Evolutionary conservation across 2,888 invertebrate species (phyloP).

Genomic region (Myopa testacea): DNA sequence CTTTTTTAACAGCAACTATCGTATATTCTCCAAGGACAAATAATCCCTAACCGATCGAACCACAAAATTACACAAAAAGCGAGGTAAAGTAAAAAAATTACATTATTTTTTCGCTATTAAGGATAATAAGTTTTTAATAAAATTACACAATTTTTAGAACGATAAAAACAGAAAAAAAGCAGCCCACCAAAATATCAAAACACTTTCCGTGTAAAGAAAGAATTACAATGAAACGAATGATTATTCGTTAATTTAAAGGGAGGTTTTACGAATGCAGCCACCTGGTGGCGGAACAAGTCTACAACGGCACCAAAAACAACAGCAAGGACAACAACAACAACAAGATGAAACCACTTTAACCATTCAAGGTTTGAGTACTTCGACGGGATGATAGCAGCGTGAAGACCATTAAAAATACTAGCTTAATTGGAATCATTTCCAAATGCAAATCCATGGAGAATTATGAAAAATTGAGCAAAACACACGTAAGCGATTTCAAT

Average conservation of each 20-base stretch:
- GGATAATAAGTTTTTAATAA: neutral
- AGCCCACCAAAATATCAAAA: neutral
- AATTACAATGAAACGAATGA: neutral
- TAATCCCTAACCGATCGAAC: neutral
- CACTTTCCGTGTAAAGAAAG: neutral
- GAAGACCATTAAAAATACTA: neutral
- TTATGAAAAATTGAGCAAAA: slow-evolving; percentile 25
- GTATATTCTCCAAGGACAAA: too few relatives aligned
- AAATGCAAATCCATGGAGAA: slow-evolving; percentile 34
- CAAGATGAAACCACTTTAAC: neutral
- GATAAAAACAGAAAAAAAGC: neutral
- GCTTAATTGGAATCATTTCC: slow-evolving; percentile 13
- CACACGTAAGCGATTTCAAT: neutral
- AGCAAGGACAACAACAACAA: neutral
- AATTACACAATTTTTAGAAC: slow-evolving; percentile 6
- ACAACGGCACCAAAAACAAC: neutral
- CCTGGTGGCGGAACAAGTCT: slow-evolving; percentile 7
- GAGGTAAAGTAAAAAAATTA: neutral
- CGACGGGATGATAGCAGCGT: neutral
- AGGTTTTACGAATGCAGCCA: slow-evolving; percentile 9
- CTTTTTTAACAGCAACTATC: too few relatives aligned
- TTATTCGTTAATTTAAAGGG: slow-evolving; percentile 6
- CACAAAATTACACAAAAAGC: slow-evolving; percentile 14
- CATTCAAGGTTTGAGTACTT: slow-evolving; percentile 1
- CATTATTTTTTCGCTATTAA: neutral